Conservation (phyloP, 1,140 invertebrate species). For the Notospermus geniculatus region DNA sequence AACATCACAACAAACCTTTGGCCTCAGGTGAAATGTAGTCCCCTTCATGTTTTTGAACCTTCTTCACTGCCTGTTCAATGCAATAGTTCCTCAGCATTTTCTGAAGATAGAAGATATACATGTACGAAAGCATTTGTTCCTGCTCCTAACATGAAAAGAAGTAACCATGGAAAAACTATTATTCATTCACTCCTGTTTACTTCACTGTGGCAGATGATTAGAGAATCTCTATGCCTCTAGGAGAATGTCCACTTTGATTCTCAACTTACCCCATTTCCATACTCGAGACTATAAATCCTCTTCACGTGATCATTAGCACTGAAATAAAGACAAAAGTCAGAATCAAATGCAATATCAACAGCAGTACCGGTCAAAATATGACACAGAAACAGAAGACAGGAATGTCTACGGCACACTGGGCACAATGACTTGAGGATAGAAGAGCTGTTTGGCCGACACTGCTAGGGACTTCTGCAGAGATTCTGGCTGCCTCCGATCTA, state of each 20-base stretch:
- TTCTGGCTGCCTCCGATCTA: no score
- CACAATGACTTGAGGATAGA: no score
- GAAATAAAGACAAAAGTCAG: conserved; percentile 15
- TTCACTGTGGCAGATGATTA: no score
- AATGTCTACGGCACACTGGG: no score
- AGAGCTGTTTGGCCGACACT: no score
- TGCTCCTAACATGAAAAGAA: not conserved
- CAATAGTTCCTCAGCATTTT: conserved; percentile 26
- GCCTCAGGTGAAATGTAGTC: conserved; percentile 14
- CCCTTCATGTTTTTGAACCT: conserved; percentile 60
- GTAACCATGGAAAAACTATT: no score
- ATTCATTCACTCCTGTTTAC: no score
- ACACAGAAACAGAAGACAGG: not conserved
- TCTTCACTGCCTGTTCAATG: conserved; percentile 42
- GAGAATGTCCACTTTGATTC: no score
- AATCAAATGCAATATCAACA: not conserved
- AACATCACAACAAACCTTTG: not conserved
- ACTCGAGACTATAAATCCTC: conserved; percentile 62
- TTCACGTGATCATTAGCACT: conserved; percentile 61
- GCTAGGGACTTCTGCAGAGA: no score
- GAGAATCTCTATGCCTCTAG: no score
- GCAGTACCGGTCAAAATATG: not conserved
- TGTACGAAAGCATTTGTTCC: not conserved
- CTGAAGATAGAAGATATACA: conserved; percentile 25
- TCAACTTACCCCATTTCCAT: conserved; percentile 55